Evolutionary conservation across 2,888 invertebrate species (phyloP).

Genomic region (Cyclophora albipunctata): DNA sequence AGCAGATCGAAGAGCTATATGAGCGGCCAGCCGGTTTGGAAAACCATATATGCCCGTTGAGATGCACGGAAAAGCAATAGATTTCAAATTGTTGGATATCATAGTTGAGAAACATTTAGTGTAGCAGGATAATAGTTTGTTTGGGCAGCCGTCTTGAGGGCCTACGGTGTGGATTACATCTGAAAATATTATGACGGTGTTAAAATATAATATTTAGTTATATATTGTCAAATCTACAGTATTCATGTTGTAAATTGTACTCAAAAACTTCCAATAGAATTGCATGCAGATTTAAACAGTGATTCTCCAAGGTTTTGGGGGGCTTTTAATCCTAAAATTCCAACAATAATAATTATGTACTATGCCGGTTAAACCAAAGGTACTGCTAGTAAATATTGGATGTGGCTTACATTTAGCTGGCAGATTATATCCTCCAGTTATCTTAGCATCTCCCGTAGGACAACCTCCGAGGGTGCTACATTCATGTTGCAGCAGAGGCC

Average conservation of each 20-base stretch:
- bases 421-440: constrained; percentile 87
- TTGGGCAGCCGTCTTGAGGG: constrained; percentile 82
- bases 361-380: too few species aligned
- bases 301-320: too few species aligned
- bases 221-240: too few species aligned
- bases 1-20: constrained; percentile 81
- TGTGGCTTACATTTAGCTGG: constrained; percentile 85
- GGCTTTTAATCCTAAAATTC: too few species aligned
- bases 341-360: too few species aligned
- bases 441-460: constrained; percentile 86
- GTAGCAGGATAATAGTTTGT: constrained; percentile 81
- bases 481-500: constrained; percentile 77
- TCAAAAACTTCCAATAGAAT: too few species aligned
- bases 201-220: too few species aligned
- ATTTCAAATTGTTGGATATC: constrained; percentile 71
- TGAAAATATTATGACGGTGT: constrained; percentile 49
- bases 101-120: constrained; percentile 77
- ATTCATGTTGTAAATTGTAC: too few species aligned
- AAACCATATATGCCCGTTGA: constrained; percentile 95
- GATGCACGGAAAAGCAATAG: constrained; percentile 92
- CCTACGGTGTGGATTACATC: constrained; percentile 95
- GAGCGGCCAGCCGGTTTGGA: constrained; percentile 85
- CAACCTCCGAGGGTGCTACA: constrained; percentile 84
- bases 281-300: too few species aligned
- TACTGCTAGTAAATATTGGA: too few species aligned